Evolutionary conservation across 2,888 invertebrate genomes (phyloP).

Genomic region (Apantesis nais): DNA sequence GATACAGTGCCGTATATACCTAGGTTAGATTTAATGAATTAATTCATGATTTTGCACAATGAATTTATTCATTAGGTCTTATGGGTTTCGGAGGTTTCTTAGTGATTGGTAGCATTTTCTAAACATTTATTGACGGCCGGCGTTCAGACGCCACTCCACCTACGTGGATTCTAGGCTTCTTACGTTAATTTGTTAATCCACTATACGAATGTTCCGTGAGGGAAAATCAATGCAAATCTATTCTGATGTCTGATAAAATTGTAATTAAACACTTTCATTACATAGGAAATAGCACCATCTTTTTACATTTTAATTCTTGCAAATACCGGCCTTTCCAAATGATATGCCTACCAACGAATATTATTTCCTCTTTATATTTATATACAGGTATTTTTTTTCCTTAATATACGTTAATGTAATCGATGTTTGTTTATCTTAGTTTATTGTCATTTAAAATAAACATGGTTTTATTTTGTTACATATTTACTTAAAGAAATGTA

Average conservation of each 20-base stretch:
- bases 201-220: neutral
- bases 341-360: neutral
- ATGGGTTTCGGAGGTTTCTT: neutral
- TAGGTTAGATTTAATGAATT: neutral
- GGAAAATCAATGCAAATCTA: neutral
- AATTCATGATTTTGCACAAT: neutral
- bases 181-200: neutral
- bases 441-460: too few relatives aligned
- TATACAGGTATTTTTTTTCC: too few relatives aligned
- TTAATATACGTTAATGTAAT: too few relatives aligned
- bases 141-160: neutral
- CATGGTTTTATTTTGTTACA: neutral
- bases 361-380: neutral
- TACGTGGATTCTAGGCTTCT: neutral
- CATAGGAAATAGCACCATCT: neutral
- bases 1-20: neutral
- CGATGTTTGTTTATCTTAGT: too few relatives aligned
- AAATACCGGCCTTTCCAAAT: neutral
- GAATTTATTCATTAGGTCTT: neutral
- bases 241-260: neutral
- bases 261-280: neutral
- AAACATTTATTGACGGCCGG: neutral
- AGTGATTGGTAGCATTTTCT: neutral
- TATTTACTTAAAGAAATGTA: too few relatives aligned
- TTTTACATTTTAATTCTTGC: neutral